Evolutionary conservation across 1,140 invertebrate genomes (phyloP).

Genomic region (Dendroctonus valens): DNA sequence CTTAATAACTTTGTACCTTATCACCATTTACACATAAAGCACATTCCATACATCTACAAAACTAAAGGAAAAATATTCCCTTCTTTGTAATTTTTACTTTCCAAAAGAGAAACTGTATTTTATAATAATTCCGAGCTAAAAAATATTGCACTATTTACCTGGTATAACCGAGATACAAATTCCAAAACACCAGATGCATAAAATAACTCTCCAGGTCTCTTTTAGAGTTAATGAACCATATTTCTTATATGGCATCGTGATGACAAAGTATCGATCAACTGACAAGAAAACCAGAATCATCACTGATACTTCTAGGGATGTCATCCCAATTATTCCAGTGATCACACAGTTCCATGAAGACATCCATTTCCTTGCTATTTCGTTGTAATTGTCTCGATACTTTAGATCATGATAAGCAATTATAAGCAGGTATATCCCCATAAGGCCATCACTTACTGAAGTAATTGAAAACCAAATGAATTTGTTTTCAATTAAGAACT

Average conservation of each 20-base stretch:
- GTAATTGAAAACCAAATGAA: background rate
- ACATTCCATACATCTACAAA: too few species aligned
- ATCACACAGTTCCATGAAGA: constrained; percentile 65
- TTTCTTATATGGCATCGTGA: constrained; percentile 65
- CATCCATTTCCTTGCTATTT: constrained; percentile 64
- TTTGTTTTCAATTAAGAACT: constrained; percentile 1
- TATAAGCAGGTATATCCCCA: constrained; percentile 74
- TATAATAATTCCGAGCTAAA: constrained; percentile 7
- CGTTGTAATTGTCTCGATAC: constrained; percentile 64
- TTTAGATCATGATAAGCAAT: constrained; percentile 67
- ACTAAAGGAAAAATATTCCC: too few species aligned
- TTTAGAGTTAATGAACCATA: constrained; percentile 58
- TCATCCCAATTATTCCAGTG: constrained; percentile 65
- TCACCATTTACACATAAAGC: too few species aligned
- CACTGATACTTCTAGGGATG: constrained; percentile 72
- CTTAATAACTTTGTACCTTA: too few species aligned
- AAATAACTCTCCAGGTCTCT: constrained; percentile 56
- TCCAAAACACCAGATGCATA: constrained; percentile 65
- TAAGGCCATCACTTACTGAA: constrained; percentile 71
- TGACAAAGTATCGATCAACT: constrained; percentile 69
- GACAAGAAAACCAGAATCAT: constrained; percentile 76
- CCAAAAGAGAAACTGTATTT: background rate
- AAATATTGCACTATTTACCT: constrained; percentile 46
- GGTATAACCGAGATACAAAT: constrained; percentile 66
- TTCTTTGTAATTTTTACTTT: background rate